A percentile compares a stretch with the other conserved stretches of the same genome.
phyloP scores from a whole-genome alignment of 2,797 vertebrate genomes.

The Fratercula arctica region DNA sequence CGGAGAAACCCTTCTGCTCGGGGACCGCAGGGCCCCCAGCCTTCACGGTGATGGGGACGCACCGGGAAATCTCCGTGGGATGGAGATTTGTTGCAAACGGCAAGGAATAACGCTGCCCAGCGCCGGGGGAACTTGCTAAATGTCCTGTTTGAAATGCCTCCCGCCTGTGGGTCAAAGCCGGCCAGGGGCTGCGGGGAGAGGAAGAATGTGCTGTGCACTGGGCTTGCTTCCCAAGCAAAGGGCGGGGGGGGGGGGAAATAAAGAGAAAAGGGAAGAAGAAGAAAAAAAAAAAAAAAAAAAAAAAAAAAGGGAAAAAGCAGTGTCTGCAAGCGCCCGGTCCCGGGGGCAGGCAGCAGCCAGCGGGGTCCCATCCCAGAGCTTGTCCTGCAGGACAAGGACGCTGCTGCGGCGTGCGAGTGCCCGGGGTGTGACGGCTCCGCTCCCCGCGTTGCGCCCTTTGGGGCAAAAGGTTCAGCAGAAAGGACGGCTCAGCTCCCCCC shows the following conservation, averaged over 20 bases:
- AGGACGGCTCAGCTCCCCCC: neutral
- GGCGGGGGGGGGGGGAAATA: neutral
- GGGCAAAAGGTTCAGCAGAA: neutral
- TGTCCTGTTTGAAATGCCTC: neutral
- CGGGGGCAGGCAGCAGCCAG: neutral
- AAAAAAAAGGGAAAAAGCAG: neutral
- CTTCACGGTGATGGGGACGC: rapidly evolving
- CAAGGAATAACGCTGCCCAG: neutral
- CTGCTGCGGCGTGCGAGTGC: neutral
- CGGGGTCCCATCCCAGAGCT: rapidly evolving
- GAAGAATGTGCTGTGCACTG: neutral
- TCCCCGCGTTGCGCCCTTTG: neutral
- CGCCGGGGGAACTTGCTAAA: rapidly evolving
- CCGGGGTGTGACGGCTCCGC: neutral
- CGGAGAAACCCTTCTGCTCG: neutral
- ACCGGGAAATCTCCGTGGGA: neutral
- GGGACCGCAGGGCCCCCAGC: rapidly evolving
- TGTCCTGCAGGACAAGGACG: neutral
- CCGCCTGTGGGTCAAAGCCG: neutral
- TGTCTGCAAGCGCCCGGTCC: neutral
- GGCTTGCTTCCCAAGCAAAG: neutral
- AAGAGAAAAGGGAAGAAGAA: no score
- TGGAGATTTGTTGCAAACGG: neutral
- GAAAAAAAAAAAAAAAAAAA: rapidly evolving
- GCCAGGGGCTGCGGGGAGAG: neutral